Percentiles rank a stretch among this genome's conserved stretches.
These are phyloP conservation scores for Thomomys bottae DNA, from an alignment of 2,113 vertebrate genomes.

Conservation along the genomic window DNA sequence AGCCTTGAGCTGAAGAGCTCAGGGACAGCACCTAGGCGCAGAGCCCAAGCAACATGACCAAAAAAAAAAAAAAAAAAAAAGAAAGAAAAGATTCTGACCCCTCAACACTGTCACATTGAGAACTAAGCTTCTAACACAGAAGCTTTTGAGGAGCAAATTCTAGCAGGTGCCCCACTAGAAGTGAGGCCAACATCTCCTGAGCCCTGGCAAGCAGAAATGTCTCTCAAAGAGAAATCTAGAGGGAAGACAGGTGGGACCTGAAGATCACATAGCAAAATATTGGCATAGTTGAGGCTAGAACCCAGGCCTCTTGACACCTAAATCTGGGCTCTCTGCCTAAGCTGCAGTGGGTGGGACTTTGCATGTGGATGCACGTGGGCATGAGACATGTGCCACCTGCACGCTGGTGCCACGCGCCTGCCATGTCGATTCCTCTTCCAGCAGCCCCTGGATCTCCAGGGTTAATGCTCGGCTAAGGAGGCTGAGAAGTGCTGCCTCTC, in stretches of 20 bases:
- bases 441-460: slow-evolving; percentile 63
- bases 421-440: accelerated
- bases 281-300: neutral
- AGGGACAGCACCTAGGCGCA: no score
- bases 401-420: neutral
- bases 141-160: neutral
- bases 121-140: neutral
- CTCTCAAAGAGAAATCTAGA: neutral
- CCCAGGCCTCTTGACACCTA: neutral
- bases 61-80: no score
- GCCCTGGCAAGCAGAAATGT: neutral
- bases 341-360: no score
- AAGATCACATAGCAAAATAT: neutral
- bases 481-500: slow-evolving; percentile 84
- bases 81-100: neutral
- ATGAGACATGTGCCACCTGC: neutral
- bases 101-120: neutral
- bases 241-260: neutral
- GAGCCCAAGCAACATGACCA: no score
- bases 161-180: neutral
- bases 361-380: neutral
- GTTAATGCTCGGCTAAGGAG: slow-evolving; percentile 82
- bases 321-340: neutral
- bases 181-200: neutral
- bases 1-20: no score